phyloP scores from a whole-genome alignment of 2,888 invertebrate genomes.

The Drosophila merina region DNA sequence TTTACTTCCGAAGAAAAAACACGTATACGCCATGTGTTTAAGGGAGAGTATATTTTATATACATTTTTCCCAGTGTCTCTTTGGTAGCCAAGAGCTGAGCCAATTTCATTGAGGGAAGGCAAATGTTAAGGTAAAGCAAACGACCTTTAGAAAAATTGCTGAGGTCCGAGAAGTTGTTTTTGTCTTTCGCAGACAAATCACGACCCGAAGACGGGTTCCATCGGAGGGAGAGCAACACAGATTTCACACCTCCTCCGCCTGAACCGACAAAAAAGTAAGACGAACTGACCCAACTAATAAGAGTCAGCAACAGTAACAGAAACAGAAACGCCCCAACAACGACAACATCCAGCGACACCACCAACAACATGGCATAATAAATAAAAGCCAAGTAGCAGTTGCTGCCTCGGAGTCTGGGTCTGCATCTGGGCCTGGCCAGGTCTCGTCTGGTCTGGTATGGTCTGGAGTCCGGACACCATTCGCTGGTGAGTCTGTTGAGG shows the following conservation, averaged over 20 bases:
- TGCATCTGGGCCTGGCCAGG: constrained; percentile 39
- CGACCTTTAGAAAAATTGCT: constrained; percentile 67
- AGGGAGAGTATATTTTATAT: not conserved
- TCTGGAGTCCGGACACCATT: constrained; percentile 26
- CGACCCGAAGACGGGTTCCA: constrained; percentile 60
- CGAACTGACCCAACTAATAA: constrained; percentile 74
- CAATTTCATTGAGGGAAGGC: constrained; percentile 73
- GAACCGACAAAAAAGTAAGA: constrained; percentile 27
- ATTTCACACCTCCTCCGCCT: constrained; percentile 66
- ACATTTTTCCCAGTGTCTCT: not conserved
- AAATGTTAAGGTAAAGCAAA: constrained; percentile 52
- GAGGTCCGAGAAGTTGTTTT: constrained; percentile 36
- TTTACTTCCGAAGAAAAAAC: not conserved
- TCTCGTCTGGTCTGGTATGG: constrained; percentile 9
- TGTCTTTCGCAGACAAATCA: constrained; percentile 68
- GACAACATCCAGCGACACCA: constrained; percentile 35
- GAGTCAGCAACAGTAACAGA: constrained; percentile 47
- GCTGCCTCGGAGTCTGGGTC: constrained; percentile 61
- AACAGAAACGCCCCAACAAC: constrained; percentile 31
- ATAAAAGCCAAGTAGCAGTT: constrained; percentile 77
- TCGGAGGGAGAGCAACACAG: constrained; percentile 8
- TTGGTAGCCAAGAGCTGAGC: constrained; percentile 24
- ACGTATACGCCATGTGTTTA: constrained; percentile 14
- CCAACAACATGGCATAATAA: constrained; percentile 73
- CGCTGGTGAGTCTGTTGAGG: constrained; percentile 41